A percentile compares a stretch with the other conserved stretches of the same genome.
These are phyloP conservation scores for Xestia rhomboidea DNA, from an alignment of 2,888 invertebrate genomes.

Conservation along the genomic window DNA sequence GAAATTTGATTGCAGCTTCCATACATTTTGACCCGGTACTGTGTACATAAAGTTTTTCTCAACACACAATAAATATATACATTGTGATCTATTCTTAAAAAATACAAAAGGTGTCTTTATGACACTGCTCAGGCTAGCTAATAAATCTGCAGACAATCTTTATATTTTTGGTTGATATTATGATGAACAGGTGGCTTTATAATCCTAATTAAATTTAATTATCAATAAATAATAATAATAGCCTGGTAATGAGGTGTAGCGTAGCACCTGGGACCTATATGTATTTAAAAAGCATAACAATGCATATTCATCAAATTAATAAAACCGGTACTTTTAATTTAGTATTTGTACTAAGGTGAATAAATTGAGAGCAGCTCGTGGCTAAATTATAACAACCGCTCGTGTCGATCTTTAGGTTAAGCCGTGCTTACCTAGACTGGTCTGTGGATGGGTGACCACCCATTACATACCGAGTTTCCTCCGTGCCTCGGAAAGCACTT, in stretches of 20 bases:
- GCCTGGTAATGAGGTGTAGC: conserved; percentile 3
- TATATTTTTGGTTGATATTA: not conserved
- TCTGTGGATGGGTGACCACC: too few relatives aligned
- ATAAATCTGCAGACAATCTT: not conserved
- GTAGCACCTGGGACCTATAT: conserved; percentile 7
- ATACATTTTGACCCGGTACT: conserved; percentile 9
- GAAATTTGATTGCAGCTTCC: not conserved
- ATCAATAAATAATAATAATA: not conserved
- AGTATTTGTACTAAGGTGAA: not conserved
- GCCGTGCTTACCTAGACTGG: too few relatives aligned
- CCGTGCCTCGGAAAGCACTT: too few relatives aligned
- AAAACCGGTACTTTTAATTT: not conserved
- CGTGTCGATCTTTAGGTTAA: too few relatives aligned
- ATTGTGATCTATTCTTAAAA: not conserved
- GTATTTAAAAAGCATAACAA: conserved; percentile 2
- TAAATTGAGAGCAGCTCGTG: not conserved
- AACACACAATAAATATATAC: not conserved
- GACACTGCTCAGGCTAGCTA: not conserved
- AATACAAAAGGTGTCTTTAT: not conserved
- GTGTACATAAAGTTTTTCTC: not conserved
- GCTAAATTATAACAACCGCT: too few relatives aligned
- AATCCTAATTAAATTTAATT: conserved; percentile 21
- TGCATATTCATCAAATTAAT: conserved; percentile 6
- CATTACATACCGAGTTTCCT: too few relatives aligned
- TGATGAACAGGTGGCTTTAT: conserved; percentile 23